Base-by-base conservation (phyloP, 2,113 vertebrate genomes). In the Corynorhinus townsendii region DNA sequence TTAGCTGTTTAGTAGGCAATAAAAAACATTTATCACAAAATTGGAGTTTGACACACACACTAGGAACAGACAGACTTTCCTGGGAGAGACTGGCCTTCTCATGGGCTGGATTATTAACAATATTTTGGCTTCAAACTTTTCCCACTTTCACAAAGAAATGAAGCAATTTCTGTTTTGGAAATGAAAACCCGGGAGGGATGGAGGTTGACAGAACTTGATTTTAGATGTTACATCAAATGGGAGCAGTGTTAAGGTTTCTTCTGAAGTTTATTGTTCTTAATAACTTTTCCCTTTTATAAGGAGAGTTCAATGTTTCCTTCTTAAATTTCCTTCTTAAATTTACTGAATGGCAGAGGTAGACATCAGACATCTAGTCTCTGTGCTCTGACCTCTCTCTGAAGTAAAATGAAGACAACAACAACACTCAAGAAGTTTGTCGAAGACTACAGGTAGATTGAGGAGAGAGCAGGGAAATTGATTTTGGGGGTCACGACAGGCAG, bases 241-340 rank as follows among this genome's bases (percentile, higher is more conserved):
- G n/a, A 26, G 2, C 16, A 43, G 1, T 2, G 15, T 59, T 89
- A 71, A 72, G 30, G 59, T 66, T 72, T 54, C 45, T 94, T 86
- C 52, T 26, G 4, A 62, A 76, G 52, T 71, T 35, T 66, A 47
- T 71, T 92, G 15, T 28, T 81, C 38, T 68, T 68, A 14, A 30
- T 59, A 40, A 68, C 1, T 88, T 84, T 76, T 28, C 5, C 10
- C 6, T 73, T 73, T 69, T 79, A 20, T 56, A 83, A 93, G 17
- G 19, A 68, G 7, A 81, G 4, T 11, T 68, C 5, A 4, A n/a
- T 66, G 4, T 71, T 91, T 38, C 12, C 59, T 75, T 49, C 76
- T 94, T 84, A 87, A 93, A 66, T 16, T 62, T 38, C 12, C 59
- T 75, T 49, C 76, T 94, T 84, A 87, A 93, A 66, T 16, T 62